These are phyloP conservation scores for Pseudococcus longispinus DNA, from an alignment of 2,888 invertebrate genomes.

Conservation along the genomic window DNA sequence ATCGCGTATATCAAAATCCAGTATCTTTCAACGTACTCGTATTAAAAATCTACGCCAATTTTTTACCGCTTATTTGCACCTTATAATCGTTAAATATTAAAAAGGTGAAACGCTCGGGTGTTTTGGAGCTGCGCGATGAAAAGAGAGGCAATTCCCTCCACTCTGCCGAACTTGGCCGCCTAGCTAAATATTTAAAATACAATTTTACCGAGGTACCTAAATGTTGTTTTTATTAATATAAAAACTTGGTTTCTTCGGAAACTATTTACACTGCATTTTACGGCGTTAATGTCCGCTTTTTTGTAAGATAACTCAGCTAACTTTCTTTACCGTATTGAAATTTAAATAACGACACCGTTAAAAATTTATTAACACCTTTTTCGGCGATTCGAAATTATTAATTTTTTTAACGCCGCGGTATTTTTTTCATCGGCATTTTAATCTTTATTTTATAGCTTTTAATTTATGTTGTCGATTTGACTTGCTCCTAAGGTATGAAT, in stretches of 20 bases:
- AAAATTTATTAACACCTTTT: constrained; percentile 30
- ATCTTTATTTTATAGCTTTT: not conserved
- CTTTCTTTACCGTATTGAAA: not conserved
- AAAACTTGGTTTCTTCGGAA: not conserved
- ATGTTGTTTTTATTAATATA: constrained; percentile 29
- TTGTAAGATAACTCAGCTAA: constrained; percentile 8
- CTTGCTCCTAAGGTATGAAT: not conserved
- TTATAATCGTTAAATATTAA: constrained; percentile 14
- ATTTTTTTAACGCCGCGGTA: not conserved
- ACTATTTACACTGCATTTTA: constrained; percentile 33
- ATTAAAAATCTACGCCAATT: constrained; percentile 13
- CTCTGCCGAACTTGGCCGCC: not conserved
- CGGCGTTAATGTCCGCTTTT: not conserved
- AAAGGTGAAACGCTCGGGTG: not conserved
- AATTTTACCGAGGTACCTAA: constrained; percentile 30
- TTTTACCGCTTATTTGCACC: constrained; percentile 22
- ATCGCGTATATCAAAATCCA: not conserved
- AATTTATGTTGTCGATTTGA: not conserved
- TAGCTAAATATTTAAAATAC: constrained; percentile 29
- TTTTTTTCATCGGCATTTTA: not conserved
- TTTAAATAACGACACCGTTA: constrained; percentile 30
- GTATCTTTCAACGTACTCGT: not conserved
- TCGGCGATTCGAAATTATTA: not conserved
- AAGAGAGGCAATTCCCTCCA: not conserved
- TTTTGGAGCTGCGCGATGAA: not conserved